These are phyloP conservation scores for Diadegma fenestrale DNA, from an alignment of 2,888 invertebrate genomes.

Conservation along the genomic window DNA sequence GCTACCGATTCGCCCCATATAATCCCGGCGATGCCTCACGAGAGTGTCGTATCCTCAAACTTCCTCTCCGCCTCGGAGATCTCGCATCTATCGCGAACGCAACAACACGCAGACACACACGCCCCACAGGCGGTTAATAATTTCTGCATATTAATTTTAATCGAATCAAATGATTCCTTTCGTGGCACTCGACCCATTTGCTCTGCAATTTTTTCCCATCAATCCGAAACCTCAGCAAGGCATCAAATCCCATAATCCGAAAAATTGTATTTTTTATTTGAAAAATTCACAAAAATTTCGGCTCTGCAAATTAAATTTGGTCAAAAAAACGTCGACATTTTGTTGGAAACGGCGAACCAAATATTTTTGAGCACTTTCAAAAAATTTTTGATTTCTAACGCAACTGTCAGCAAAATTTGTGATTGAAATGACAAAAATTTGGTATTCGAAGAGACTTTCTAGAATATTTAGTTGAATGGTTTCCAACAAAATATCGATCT, in stretches of 20 bases:
- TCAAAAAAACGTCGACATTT: too few species aligned
- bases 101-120: background rate
- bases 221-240: background rate
- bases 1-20: conserved; percentile 83
- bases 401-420: too few species aligned
- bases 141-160: conserved; percentile 23
- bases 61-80: conserved; percentile 79
- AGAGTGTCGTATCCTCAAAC: conserved; percentile 66
- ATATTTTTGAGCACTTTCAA: too few species aligned
- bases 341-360: too few species aligned
- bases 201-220: background rate
- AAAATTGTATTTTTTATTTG: too few species aligned
- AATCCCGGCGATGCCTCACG: conserved; percentile 82
- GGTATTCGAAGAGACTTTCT: too few species aligned
- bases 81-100: conserved; percentile 66
- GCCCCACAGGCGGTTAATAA: conserved; percentile 32
- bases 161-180: conserved; percentile 23
- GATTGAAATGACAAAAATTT: too few species aligned
- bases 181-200: background rate
- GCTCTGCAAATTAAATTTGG: too few species aligned
- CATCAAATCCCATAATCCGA: background rate
- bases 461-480: too few species aligned
- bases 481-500: too few species aligned
- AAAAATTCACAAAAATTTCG: too few species aligned
- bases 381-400: too few species aligned